Percentiles rank a stretch among this genome's conserved stretches.
These are phyloP conservation scores for Diplazon laetatorius DNA, from an alignment of 2,888 invertebrate genomes.

Conservation along the genomic window DNA sequence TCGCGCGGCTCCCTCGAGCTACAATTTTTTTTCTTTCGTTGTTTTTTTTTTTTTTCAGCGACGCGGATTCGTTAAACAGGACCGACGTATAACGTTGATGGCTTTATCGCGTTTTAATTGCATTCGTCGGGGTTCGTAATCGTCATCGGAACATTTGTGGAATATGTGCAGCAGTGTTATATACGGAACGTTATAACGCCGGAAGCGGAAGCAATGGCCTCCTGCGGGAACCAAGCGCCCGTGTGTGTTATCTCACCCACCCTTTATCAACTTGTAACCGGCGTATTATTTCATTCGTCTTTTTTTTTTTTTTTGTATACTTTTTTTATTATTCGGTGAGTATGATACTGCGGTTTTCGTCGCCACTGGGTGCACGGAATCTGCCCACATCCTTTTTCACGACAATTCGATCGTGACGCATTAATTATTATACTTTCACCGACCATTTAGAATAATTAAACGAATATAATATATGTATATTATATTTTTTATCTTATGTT, in stretches of 20 bases:
- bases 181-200: conserved; percentile 24
- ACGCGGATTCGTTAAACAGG: conserved; percentile 44
- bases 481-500: neutral
- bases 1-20: conserved; percentile 23
- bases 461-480: neutral
- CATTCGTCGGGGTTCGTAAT: conserved; percentile 40
- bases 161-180: conserved; percentile 17
- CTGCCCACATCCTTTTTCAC: conserved; percentile 66
- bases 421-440: neutral
- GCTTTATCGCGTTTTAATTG: conserved; percentile 62
- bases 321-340: conserved; percentile 42
- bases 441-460: too few species aligned
- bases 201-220: conserved; percentile 74
- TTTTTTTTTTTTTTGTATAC: conserved; percentile 29
- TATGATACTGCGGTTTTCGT: conserved; percentile 40
- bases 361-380: conserved; percentile 16
- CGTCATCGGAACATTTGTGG: conserved; percentile 14
- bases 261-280: conserved; percentile 70
- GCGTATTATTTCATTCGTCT: conserved; percentile 57
- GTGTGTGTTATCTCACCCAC: conserved; percentile 65
- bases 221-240: conserved; percentile 65
- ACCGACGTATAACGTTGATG: conserved; percentile 35
- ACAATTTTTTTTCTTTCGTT: too few species aligned
- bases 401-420: conserved; percentile 46
- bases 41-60: too few species aligned